A percentile compares a stretch with the other conserved stretches of the same genome.
Evolutionary conservation across 2,113 vertebrate species (phyloP).

Genomic region (Corythornis madagascariensis): DNA sequence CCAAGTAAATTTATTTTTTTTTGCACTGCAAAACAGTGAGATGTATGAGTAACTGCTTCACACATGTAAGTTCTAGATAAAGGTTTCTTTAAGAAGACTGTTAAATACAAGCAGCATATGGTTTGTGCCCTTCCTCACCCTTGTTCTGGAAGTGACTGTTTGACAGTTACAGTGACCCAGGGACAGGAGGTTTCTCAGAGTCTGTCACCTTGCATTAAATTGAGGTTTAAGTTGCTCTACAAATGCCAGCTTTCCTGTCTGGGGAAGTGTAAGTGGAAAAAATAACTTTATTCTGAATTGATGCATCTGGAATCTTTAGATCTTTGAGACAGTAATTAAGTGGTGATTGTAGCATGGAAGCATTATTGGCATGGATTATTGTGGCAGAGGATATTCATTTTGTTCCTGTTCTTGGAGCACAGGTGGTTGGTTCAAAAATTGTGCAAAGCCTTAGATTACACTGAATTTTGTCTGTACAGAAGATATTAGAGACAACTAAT

Average conservation of each 20-base stretch:
- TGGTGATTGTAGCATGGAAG: background rate
- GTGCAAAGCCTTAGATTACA: background rate
- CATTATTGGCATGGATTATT: background rate
- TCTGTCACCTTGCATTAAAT: conserved; percentile 5
- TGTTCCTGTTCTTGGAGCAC: background rate
- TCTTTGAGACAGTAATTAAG: background rate
- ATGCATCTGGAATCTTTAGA: background rate
- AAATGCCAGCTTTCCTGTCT: background rate
- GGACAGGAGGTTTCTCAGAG: background rate
- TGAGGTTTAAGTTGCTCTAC: background rate
- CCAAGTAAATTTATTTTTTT: background rate
- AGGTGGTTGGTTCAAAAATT: background rate
- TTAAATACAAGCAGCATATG: background rate
- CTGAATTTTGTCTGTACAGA: background rate
- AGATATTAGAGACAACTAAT: background rate
- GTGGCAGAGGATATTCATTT: background rate
- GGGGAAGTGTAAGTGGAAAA: background rate
- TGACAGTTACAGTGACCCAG: background rate
- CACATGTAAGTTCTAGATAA: background rate
- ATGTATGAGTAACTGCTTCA: background rate
- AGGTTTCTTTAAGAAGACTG: background rate
- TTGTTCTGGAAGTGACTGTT: background rate
- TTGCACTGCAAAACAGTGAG: background rate
- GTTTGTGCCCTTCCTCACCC: background rate
- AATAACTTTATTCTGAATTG: background rate